phyloP scores from a whole-genome alignment of 2,113 vertebrate species.

The Odontesthes bonariensis region DNA sequence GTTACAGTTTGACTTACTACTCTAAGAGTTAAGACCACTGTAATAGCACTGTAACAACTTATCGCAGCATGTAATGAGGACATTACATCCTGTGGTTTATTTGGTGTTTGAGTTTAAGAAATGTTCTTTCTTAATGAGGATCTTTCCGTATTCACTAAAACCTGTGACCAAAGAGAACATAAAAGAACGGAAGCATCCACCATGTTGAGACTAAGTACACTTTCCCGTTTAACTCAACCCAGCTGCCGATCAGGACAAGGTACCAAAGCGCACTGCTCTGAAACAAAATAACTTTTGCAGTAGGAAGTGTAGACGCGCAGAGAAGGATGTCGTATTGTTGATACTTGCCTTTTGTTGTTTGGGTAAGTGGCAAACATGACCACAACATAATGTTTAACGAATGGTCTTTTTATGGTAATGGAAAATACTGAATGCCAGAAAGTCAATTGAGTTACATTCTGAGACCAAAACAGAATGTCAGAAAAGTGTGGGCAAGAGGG shows the following conservation, averaged over 20 bases:
- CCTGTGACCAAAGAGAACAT: constrained; percentile 56
- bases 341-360: constrained; percentile 65
- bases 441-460: constrained; percentile 17
- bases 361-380: constrained; percentile 65
- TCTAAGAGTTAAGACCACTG: neutral
- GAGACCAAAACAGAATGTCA: constrained; percentile 9
- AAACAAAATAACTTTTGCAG: constrained; percentile 70
- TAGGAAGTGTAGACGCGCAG: constrained; percentile 55
- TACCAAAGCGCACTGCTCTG: constrained; percentile 57
- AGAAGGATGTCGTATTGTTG: constrained; percentile 64
- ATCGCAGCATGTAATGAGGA: neutral
- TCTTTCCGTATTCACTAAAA: constrained; percentile 46
- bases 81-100: constrained; percentile 4
- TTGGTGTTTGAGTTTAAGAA: constrained; percentile 26
- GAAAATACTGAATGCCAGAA: constrained; percentile 43
- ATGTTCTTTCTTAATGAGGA: constrained; percentile 30
- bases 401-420: constrained; percentile 47
- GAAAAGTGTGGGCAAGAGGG: constrained; percentile 4
- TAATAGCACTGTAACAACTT: neutral
- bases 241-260: constrained; percentile 66
- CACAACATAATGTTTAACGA: constrained; percentile 53
- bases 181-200: constrained; percentile 58
- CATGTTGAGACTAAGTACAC: constrained; percentile 38
- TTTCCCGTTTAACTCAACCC: constrained; percentile 67
- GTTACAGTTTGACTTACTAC: neutral